Evolutionary conservation across 2,113 vertebrate genomes (phyloP), one percentile per base, ranked within the genome.

Genomic region (Onychorhynchus coronatus): DNA sequence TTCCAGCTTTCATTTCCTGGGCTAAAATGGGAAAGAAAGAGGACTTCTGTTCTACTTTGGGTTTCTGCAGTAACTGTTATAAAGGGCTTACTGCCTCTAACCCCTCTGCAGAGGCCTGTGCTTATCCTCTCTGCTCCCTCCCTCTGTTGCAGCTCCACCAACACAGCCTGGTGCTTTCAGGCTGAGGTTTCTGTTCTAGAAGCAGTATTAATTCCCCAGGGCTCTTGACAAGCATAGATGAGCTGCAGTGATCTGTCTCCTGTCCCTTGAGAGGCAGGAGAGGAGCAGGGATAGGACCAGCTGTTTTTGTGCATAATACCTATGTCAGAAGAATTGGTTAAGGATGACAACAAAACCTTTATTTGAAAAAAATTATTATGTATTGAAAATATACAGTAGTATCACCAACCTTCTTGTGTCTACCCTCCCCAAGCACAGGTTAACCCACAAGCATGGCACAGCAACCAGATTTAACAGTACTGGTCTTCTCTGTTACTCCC

Each of bases 301-400:
- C 23, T 73, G 5, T 17, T 89, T 31, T 61, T 53, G 37, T 85
- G 58, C 91, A 74, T 58, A 21, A 67, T 9, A 39, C 28, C 71
- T 91, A 33, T 10, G 5, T 41, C 93, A 94, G 47, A 63, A 86
- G 18, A 90, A 93, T 30, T 85, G 91, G 44, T 61, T 92, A 97
- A 97, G 89, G 93, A 97, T 94, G 87, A 95, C 96, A 97, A 92
- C 83, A 97, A 97, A 97, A 97, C 7, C 72, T 97, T 98, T 98
- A 97, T 98, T 98, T 97, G 96, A 97, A 98, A 98, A 98, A 98
- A 98, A 97, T 96, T 95, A 97, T 96, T 96, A 94, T 95, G 94
- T 98, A 98, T 97, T 98, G 95, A 98, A 98, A 98, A 98, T 98
- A 98, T 97, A 97, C 98, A 98, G 95, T 96, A 97, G 96, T 97